Percentiles rank a stretch among this genome's conserved stretches.
Conservation (phyloP, 2,888 invertebrate species). For the Nomada hirtipes region DNA sequence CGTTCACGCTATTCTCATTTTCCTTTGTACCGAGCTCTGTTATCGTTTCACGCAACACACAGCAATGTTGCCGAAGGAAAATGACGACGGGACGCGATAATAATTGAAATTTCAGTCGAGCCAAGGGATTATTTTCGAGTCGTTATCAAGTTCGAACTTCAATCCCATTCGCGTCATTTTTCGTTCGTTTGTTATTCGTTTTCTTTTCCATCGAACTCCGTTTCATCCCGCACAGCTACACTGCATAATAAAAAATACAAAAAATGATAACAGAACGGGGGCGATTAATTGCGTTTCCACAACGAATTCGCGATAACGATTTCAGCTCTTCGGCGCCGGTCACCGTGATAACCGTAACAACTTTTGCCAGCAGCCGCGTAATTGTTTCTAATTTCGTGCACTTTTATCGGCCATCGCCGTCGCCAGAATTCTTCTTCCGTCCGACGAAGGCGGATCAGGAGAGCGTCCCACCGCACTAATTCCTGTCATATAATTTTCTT, state of each 20-base stretch:
- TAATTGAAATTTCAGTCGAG: too few relatives aligned
- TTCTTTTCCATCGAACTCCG: background rate
- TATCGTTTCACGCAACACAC: too few relatives aligned
- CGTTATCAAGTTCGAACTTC: slow-evolving; percentile 2
- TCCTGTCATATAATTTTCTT: too few relatives aligned
- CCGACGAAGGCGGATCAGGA: background rate
- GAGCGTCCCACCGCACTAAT: background rate
- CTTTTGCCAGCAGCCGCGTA: slow-evolving; percentile 29
- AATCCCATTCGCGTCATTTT: background rate
- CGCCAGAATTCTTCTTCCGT: slow-evolving; percentile 36
- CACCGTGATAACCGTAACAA: slow-evolving; percentile 44
- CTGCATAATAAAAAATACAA: slow-evolving; percentile 6
- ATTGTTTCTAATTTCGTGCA: slow-evolving; percentile 67
- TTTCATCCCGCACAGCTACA: slow-evolving; percentile 2
- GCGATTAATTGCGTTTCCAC: slow-evolving; percentile 25
- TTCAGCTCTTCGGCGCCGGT: slow-evolving; percentile 59
- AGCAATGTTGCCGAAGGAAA: background rate
- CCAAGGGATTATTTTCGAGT: background rate
- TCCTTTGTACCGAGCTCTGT: too few relatives aligned
- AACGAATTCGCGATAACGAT: slow-evolving; percentile 55
- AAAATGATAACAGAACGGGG: slow-evolving; percentile 21
- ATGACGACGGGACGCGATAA: background rate
- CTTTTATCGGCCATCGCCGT: slow-evolving; percentile 54
- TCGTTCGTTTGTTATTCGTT: too few relatives aligned
- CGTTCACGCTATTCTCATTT: background rate